These are phyloP conservation scores for Spondyliosoma cantharus DNA, from an alignment of 2,797 vertebrate species.

Conservation along the genomic window DNA sequence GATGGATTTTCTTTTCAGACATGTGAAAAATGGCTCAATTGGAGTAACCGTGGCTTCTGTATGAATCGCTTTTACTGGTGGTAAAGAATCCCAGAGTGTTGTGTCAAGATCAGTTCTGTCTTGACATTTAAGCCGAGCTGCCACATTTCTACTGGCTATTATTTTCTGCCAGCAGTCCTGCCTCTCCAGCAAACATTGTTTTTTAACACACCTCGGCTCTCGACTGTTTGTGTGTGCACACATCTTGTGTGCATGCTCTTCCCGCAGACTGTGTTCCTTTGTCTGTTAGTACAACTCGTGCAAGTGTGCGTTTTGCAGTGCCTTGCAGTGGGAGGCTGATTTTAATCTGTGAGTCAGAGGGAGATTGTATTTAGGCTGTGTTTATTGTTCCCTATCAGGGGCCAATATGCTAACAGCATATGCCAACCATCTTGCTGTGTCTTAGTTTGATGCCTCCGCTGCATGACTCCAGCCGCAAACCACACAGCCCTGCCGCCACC, in stretches of 20 bases:
- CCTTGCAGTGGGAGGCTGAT: constrained; percentile 52
- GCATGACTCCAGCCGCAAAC: constrained; percentile 52
- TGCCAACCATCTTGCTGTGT: constrained; percentile 64
- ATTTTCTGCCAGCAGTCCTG: constrained; percentile 40
- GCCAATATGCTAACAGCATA: constrained; percentile 69
- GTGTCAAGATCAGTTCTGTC: constrained; percentile 23
- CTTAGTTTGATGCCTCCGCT: constrained; percentile 66
- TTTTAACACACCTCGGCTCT: constrained; percentile 33
- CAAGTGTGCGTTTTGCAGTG: constrained; percentile 37
- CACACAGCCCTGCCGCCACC: constrained; percentile 16
- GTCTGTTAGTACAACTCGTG: constrained; percentile 33
- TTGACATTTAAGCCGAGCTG: constrained; percentile 27
- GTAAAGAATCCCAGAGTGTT: constrained; percentile 12
- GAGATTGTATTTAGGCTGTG: constrained; percentile 63
- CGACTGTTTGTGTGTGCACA: constrained; percentile 19
- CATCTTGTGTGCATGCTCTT: constrained; percentile 15
- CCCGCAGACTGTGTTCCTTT: constrained; percentile 5
- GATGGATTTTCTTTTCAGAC: background rate
- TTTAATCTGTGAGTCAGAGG: constrained; percentile 60
- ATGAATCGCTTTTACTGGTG: background rate
- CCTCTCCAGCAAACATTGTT: constrained; percentile 44
- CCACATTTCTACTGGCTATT: constrained; percentile 44
- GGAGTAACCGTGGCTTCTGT: background rate
- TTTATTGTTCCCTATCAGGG: constrained; percentile 73
- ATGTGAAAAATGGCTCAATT: constrained; percentile 8